phyloP scores from a whole-genome alignment of 2,113 vertebrate species.

The Ageneiosus marmoratus region DNA sequence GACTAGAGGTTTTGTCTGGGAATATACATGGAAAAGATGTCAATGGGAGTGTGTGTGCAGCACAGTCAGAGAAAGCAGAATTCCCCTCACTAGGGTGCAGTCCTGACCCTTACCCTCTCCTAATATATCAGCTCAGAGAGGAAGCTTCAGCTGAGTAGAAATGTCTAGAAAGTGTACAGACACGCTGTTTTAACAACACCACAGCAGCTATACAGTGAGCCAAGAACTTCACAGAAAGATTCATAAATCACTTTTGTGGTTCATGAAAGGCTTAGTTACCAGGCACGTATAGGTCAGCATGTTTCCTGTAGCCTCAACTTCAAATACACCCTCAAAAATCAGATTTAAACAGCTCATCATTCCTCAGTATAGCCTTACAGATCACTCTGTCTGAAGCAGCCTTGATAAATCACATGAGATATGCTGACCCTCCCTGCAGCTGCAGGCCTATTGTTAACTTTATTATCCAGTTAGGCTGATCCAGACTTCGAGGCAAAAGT shows the following conservation, averaged over 20 bases:
- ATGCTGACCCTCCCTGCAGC: conserved; percentile 38
- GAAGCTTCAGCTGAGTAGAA: conserved; percentile 17
- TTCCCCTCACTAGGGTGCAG: conserved; percentile 45
- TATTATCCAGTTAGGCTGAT: background rate
- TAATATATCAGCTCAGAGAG: conserved; percentile 27
- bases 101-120: conserved; percentile 41
- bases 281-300: conserved; percentile 18
- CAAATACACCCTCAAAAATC: conserved; percentile 33
- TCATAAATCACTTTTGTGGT: conserved; percentile 25
- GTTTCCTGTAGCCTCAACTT: conserved; percentile 31
- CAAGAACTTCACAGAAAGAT: conserved; percentile 1
- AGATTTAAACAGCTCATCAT: conserved; percentile 17
- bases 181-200: conserved; percentile 4
- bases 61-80: conserved; percentile 32
- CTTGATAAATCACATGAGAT: conserved; percentile 43
- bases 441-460: conserved; percentile 37
- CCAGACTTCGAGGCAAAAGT: background rate
- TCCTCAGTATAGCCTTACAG: conserved; percentile 19
- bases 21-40: conserved; percentile 55
- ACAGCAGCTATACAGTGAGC: background rate
- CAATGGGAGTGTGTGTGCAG: conserved; percentile 44
- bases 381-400: conserved; percentile 23
- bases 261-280: background rate
- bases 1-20: conserved; percentile 67
- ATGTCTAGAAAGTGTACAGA: conserved; percentile 16